Evolutionary conservation across 2,797 vertebrate genomes (phyloP).

Genomic region (Eptatretus atami): DNA sequence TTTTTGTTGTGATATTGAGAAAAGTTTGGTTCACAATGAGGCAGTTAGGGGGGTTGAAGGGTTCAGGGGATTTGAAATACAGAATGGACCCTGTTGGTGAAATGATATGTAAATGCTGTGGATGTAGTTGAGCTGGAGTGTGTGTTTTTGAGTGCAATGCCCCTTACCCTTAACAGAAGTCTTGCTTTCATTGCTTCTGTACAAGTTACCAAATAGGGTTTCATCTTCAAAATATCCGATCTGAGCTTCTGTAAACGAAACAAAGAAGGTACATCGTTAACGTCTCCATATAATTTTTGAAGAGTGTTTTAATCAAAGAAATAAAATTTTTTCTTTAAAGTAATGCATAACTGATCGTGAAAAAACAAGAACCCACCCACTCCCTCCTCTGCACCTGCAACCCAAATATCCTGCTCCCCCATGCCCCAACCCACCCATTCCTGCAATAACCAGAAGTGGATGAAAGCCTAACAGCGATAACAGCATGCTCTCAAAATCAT

Average conservation of each 20-base stretch:
- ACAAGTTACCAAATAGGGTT: slow-evolving; percentile 87
- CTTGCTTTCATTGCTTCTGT: slow-evolving; percentile 82
- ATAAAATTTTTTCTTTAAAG: no score
- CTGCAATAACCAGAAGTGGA: not conserved
- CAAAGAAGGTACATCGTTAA: not conserved
- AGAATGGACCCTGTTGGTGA: no score
- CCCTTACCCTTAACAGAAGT: slow-evolving; percentile 46
- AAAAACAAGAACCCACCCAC: not conserved
- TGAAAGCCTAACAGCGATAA: no score
- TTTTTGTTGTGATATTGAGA: no score
- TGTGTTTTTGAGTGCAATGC: not conserved
- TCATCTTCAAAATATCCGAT: slow-evolving; percentile 86
- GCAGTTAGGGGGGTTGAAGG: no score
- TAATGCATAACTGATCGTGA: no score
- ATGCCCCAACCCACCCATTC: not conserved
- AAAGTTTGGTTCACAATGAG: no score
- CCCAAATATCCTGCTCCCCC: not conserved
- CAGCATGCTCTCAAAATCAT: no score
- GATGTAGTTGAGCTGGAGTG: not conserved
- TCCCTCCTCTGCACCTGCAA: not conserved
- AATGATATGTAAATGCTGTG: not conserved
- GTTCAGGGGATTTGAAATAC: no score
- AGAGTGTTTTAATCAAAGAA: no score
- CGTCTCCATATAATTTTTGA: no score
- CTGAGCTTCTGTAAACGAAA: slow-evolving; percentile 38